Evolutionary conservation across 2,888 invertebrate genomes (phyloP).

Genomic region (Rotaria sp.): DNA sequence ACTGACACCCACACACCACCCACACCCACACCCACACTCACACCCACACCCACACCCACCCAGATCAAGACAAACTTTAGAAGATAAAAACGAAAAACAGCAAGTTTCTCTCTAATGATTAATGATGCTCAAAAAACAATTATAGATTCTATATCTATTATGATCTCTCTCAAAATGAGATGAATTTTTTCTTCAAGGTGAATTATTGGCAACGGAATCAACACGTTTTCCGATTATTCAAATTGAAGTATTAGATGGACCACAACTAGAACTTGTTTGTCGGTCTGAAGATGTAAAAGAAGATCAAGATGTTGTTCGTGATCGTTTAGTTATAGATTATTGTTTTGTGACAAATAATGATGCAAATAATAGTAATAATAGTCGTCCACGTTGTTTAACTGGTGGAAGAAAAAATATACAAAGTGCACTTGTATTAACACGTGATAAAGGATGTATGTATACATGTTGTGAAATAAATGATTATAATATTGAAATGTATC

Average conservation of each 20-base stretch:
- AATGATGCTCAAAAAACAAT: no score
- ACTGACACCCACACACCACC: no score
- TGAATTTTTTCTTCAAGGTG: neutral
- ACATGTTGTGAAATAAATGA: no score
- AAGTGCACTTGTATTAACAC: slow-evolving; percentile 50
- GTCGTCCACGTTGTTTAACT: neutral
- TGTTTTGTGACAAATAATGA: slow-evolving; percentile 19
- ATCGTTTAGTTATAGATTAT: slow-evolving; percentile 33
- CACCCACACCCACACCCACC: no score
- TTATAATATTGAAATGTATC: no score
- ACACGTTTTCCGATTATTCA: slow-evolving; percentile 33
- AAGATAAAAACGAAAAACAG: no score
- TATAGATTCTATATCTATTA: no score
- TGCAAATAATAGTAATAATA: neutral
- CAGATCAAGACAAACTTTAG: no score
- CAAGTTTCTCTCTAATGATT: no score
- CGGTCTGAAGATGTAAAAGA: slow-evolving; percentile 33
- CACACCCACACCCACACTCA: no score
- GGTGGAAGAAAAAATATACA: slow-evolving; percentile 48
- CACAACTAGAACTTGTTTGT: slow-evolving; percentile 33
- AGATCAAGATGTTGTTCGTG: slow-evolving; percentile 36
- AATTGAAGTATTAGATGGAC: slow-evolving; percentile 35
- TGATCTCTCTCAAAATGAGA: no score
- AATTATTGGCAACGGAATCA: neutral
- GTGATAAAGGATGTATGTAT: no score